These are phyloP conservation scores for Pipistrellus pipistrellus DNA, from an alignment of 2,797 vertebrate species.

Conservation along the genomic window DNA sequence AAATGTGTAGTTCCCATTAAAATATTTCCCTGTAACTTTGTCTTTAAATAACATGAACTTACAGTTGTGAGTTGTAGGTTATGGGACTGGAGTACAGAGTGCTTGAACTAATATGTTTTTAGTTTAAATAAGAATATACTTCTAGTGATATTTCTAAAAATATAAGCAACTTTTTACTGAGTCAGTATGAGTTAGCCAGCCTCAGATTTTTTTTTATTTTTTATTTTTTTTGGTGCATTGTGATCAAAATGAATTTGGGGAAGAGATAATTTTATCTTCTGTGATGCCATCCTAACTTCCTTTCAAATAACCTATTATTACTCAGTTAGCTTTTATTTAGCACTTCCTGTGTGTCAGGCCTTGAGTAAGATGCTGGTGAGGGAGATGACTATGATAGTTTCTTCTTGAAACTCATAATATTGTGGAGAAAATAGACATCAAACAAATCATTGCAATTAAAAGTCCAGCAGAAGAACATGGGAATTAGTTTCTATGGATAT, in stretches of 20 bases:
- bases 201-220: conserved; percentile 59
- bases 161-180: conserved; percentile 31
- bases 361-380: neutral
- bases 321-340: conserved; percentile 44
- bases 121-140: conserved; percentile 58
- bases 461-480: neutral
- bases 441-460: conserved; percentile 39
- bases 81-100: neutral
- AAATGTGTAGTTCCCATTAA: neutral
- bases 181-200: neutral
- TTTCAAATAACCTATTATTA: conserved; percentile 54
- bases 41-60: conserved; percentile 41
- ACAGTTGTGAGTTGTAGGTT: neutral
- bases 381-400: neutral
- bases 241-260: conserved; percentile 55
- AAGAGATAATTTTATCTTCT: neutral
- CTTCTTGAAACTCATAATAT: conserved; percentile 46
- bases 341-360: neutral
- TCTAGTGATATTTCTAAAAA: conserved; percentile 38
- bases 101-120: conserved; percentile 10
- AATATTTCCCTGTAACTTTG: conserved; percentile 50
- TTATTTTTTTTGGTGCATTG: neutral
- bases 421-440: conserved; percentile 11
- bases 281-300: conserved; percentile 45
- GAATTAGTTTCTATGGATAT: neutral